Percentiles rank a stretch among this genome's conserved stretches.
These are phyloP conservation scores for Sebastes vulpes DNA, from an alignment of 2,797 vertebrate genomes.

Conservation along the genomic window DNA sequence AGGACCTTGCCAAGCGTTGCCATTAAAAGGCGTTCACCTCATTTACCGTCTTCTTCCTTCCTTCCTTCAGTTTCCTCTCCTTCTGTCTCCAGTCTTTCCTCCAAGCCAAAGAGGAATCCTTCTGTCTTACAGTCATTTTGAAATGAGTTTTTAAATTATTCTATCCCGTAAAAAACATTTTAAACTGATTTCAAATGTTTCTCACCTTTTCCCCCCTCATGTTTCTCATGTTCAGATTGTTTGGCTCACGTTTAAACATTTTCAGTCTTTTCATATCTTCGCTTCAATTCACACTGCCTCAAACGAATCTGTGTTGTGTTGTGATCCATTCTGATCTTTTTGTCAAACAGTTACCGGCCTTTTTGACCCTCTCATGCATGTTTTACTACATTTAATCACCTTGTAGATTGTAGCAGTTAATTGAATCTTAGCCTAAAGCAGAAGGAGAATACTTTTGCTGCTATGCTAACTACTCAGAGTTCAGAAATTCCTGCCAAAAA, in stretches of 20 bases:
- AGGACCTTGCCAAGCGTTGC: conserved; percentile 52
- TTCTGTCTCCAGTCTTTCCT: neutral
- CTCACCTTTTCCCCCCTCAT: neutral
- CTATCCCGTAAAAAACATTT: no score
- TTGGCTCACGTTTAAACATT: neutral
- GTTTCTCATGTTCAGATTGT: neutral
- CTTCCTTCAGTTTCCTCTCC: conserved; percentile 11
- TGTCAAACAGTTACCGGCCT: no score
- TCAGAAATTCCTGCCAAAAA: no score
- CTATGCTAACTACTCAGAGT: no score
- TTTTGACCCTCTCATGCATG: no score
- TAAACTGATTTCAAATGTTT: neutral
- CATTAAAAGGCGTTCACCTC: conserved; percentile 46
- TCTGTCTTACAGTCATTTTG: neutral
- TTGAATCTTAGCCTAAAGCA: no score
- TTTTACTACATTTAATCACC: no score
- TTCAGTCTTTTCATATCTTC: neutral
- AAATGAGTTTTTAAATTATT: neutral
- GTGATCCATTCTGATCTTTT: no score
- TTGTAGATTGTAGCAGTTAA: no score
- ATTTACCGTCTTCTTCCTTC: conserved; percentile 17
- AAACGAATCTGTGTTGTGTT: no score
- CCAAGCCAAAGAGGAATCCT: neutral
- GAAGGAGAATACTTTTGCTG: no score
- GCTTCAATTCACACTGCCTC: neutral